Base-by-base conservation (phyloP, 2,113 vertebrate species). In the Pangasianodon gigas region DNA sequence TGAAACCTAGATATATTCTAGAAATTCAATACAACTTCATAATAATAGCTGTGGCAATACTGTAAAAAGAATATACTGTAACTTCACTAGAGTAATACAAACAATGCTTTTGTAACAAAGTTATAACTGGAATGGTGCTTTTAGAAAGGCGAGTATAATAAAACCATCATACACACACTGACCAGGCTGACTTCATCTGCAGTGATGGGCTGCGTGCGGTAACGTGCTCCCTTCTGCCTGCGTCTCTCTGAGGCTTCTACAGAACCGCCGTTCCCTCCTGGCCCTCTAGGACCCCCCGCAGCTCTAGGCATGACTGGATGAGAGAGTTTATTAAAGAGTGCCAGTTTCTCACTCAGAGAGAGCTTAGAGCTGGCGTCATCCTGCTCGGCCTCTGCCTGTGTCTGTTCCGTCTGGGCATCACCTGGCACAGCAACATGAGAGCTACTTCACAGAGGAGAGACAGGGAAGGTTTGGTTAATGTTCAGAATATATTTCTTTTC, bases 131-230 rank as follows among this genome's bases (percentile, higher is more conserved):
- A 29, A 79, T 79, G 29, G 10, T 51, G 46, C 46, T 26, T 77
- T 77, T 26, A 77, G 9, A 4, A 77, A 48, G 75, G 21, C 0
- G 6, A 77, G 80, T 18, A 26, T 56, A n/a, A 56, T 58, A 41
- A 37, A 58, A 29, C 48, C 26, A 5, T 56, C 4, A 58, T 24
- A 71, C 81, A 90, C 58, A 58, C 56, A 71, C 94, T 93, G 91
- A 96, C 95, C 95, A 96, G 90, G 85, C 84, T 94, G 89, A 96
- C 95, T 91, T 96, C 96, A 51, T 95, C 95, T 91, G 96, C 93
- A 0, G 96, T 96, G 93, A 97, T 96, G 69, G 96, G 96, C 91
- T 97, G 96, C 0, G 96, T 96, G 84, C 93, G 95, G 84, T 96
- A 96, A 13, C 96, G 96, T 3, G 94, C 90, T 51, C 95, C 96